Evolutionary conservation across 2,888 invertebrate genomes (phyloP), one percentile per base, ranked within the genome.

Genomic region (Lycocerus yunnanus): DNA sequence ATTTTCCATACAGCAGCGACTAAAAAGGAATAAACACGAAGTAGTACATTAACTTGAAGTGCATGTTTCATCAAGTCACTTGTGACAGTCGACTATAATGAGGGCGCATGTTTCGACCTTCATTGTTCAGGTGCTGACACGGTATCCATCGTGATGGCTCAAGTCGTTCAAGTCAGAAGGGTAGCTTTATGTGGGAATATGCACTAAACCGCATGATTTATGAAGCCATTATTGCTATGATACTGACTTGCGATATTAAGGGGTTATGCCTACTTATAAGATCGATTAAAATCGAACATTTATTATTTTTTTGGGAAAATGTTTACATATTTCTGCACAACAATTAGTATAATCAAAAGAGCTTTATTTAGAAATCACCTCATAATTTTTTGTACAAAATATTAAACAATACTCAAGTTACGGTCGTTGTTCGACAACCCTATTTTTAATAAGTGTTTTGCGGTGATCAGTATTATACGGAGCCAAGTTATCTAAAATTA

Each of bases 171-270:
- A 79, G 27, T 66, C 66, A 66, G 76, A 74, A 79, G 80, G 80
- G 80, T 79, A 77, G 77, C 80, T 81, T 81, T 81, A 80, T 80
- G 78, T 77, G 79, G 73, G 79, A 80, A 78, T 80, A 73, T 80
- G 78, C 78, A 79, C 71, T 78, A 80, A 78, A 81, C 79, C 80
- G 75, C 76, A 79, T 79, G 80, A 81, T 80, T 81, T 81, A 81
- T 80, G 79, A 75, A 72, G 77, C 72, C 70, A 70, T 78, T 78
- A 80, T 80, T 80, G 72, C 77, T 74, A 71, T 63, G 73, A 69
- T 69, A 69, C 69, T 58, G 43, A 21, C 18, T 10, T 65, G 18
- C 16, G 5, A 66, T 21, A 69, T 24, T 69, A 58, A 73, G 65
- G 61, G 61, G 18, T 63, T 63, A 63, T n/a, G n/a, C n/a, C n/a